Evolutionary conservation across 1,140 invertebrate genomes (phyloP), one percentile per base, ranked within the genome.

Genomic region (Sarcophaga bullata): DNA sequence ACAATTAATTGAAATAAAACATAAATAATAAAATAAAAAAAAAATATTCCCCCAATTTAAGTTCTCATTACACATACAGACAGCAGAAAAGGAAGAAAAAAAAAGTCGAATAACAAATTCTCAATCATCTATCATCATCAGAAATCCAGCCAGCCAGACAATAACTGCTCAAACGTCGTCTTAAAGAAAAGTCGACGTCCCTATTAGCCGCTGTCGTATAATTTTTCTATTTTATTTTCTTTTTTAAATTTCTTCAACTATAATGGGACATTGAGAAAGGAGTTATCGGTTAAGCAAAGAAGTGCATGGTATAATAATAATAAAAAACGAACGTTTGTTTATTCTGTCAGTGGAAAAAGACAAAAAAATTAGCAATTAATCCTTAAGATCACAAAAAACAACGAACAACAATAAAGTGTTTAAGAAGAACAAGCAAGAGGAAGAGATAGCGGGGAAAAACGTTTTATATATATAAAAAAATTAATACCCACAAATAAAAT

Each of bases 31-130:
- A 76, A n/a, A n/a, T n/a, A n/a, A 15, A 6, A 76, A 17, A 62
- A 62, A 72, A 78, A 52, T 78, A 50, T 19, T 6, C 17, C 37
- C 62, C n/a, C 62, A 52, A 52, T 52, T 68, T 17, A 19, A 17
- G 9, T 68, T 17, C 25, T 11, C 48, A 78, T 19, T 76, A 50
- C 73, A 76, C 15, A 76, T 10, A 19, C 75, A 78, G 75, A 78
- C 75, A 50, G 48, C 75, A 78, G 17, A 17, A 72, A 17, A 48
- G 47, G 75, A 50, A 11, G 8, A 50, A 25, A 19, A 49, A 52
- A 78, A 50, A 72, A 17, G 50, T 50, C 50, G 75, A 50, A 78
- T 50, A 78, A 78, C 48, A 78, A 52, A 50, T 78, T 78, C 25
- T 37, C 25, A 37, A 37, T 37, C 62, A 68, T n/a, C n/a, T 19